These are phyloP conservation scores for Mastomys coucha DNA, from an alignment of 2,113 vertebrate species.

Conservation along the genomic window DNA sequence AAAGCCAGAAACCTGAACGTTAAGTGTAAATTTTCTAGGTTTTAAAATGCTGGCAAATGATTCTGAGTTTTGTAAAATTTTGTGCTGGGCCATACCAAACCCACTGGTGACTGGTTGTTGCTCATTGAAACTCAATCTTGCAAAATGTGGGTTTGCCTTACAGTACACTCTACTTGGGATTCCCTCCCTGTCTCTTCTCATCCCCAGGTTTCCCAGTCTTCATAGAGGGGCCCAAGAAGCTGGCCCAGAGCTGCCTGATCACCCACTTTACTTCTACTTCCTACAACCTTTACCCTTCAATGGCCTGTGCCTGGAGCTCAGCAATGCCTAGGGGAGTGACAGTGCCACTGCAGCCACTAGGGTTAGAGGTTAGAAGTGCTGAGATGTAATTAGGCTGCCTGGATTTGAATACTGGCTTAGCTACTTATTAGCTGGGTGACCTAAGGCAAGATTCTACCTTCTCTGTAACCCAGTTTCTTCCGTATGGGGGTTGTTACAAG, in stretches of 20 bases:
- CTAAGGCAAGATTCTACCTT: conserved; percentile 56
- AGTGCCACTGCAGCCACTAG: neutral
- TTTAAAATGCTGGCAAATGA: conserved; percentile 11
- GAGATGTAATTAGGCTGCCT: conserved; percentile 7
- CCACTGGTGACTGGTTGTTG: neutral
- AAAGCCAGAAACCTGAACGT: neutral
- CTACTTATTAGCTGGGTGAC: conserved; percentile 61
- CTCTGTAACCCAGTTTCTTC: conserved; percentile 61
- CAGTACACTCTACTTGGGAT: neutral
- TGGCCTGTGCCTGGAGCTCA: neutral
- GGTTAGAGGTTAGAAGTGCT: conserved; percentile 41
- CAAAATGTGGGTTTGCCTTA: neutral
- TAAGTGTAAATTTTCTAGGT: neutral
- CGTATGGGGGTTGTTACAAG: neutral
- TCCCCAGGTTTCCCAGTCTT: neutral
- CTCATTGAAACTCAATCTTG: neutral
- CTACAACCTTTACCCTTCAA: conserved; percentile 31
- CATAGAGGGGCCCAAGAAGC: neutral
- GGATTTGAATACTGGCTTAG: conserved; percentile 36
- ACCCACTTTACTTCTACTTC: conserved; percentile 2
- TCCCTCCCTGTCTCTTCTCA: neutral
- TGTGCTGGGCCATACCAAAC: neutral
- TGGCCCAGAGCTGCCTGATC: neutral
- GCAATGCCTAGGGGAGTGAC: neutral
- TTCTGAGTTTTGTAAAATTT: conserved; percentile 41